These are phyloP conservation scores for Agrochola macilenta DNA, from an alignment of 2,888 invertebrate genomes.

Conservation along the genomic window DNA sequence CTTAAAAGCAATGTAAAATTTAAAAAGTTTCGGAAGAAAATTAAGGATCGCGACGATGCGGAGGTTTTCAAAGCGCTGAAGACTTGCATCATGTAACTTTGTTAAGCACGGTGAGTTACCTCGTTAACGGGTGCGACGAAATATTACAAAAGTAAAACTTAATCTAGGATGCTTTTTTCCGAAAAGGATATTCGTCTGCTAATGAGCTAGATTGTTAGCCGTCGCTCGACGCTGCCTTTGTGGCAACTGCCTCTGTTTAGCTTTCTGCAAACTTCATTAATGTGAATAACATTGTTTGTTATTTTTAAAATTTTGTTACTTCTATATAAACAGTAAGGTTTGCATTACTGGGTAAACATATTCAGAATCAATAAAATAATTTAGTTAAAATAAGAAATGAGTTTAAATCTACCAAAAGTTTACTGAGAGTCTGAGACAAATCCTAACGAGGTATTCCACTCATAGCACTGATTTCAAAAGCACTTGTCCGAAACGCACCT, in stretches of 20 bases:
- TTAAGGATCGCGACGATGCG: constrained; percentile 79
- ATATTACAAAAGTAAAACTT: constrained; percentile 83
- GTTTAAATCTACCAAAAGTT: neutral
- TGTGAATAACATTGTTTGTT: constrained; percentile 63
- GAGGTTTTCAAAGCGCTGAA: constrained; percentile 77
- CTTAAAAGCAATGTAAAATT: constrained; percentile 84
- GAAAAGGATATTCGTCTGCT: constrained; percentile 79
- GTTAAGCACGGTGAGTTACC: constrained; percentile 84
- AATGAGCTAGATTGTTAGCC: constrained; percentile 85
- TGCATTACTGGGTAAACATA: neutral
- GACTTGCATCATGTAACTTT: constrained; percentile 84
- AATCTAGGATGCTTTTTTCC: constrained; percentile 79
- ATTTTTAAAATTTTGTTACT: constrained; percentile 1
- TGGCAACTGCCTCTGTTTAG: constrained; percentile 77
- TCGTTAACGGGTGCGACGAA: constrained; percentile 83
- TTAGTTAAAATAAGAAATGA: neutral
- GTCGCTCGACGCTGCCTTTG: constrained; percentile 74
- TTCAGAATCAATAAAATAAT: neutral
- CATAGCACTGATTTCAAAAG: no score
- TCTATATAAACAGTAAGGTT: neutral
- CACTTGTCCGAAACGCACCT: no score
- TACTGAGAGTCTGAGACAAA: no score
- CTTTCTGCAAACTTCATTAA: constrained; percentile 75
- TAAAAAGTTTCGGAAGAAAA: constrained; percentile 87
- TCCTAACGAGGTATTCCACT: no score